Percentiles rank a stretch among this genome's conserved stretches.
These are phyloP conservation scores for Phthorimaea operculella DNA, from an alignment of 1,140 invertebrate species.

Conservation along the genomic window DNA sequence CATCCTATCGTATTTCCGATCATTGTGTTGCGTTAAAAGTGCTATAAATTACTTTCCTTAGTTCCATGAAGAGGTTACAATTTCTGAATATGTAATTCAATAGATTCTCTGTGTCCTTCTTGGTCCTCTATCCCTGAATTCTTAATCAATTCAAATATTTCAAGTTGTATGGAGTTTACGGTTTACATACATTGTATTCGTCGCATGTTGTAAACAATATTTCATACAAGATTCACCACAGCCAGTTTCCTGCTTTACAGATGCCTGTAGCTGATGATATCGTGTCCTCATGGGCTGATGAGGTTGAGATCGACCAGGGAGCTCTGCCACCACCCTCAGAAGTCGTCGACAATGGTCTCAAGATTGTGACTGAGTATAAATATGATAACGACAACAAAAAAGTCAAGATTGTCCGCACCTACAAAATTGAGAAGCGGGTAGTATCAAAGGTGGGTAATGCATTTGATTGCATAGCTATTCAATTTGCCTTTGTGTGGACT, in stretches of 20 bases:
- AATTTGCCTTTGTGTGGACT: no score
- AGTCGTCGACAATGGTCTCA: slow-evolving; percentile 86
- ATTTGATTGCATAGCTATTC: background rate
- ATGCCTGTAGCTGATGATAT: slow-evolving; percentile 80
- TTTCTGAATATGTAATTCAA: no score
- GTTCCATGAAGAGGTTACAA: no score
- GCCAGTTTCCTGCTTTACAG: slow-evolving; percentile 30
- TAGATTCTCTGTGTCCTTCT: no score
- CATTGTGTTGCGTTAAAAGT: no score
- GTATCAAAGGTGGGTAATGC: slow-evolving; percentile 79
- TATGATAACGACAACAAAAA: slow-evolving; percentile 92
- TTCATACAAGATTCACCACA: no score
- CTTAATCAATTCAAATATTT: no score
- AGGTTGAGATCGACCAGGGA: slow-evolving; percentile 87
- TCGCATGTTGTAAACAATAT: no score
- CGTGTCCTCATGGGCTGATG: slow-evolving; percentile 92
- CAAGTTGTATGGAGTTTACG: no score
- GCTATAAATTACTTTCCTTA: no score
- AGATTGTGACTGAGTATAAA: slow-evolving; percentile 94
- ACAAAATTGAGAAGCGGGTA: slow-evolving; percentile 90
- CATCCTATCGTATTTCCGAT: background rate
- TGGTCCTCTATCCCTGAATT: no score
- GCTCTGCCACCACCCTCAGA: slow-evolving; percentile 83
- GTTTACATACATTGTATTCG: no score
- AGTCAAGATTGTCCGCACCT: slow-evolving; percentile 86